Conservation (phyloP, 2,888 invertebrate species). For the Lithophane semibrunnea region DNA sequence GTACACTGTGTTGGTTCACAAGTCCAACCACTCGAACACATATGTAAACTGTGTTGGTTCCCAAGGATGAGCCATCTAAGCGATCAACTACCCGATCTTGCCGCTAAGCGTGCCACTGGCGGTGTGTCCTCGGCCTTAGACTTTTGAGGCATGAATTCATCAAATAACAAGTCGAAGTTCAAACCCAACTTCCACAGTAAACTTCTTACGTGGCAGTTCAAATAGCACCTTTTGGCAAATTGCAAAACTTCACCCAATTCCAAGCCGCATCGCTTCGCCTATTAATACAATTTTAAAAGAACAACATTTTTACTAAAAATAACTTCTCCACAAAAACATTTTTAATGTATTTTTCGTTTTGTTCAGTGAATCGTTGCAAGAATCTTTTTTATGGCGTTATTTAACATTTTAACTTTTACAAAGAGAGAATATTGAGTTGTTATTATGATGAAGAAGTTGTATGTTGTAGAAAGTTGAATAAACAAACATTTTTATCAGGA, state of each 20-base stretch:
- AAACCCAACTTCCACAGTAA: constrained; percentile 37
- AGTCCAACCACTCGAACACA: no score
- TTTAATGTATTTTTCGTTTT: constrained; percentile 12
- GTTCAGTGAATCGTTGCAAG: constrained; percentile 9
- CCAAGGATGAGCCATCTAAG: no score
- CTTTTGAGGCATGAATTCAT: constrained; percentile 21
- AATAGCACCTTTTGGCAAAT: constrained; percentile 51
- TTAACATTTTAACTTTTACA: constrained; percentile 24
- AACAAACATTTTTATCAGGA: neutral
- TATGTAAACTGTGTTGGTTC: no score
- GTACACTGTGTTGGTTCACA: no score
- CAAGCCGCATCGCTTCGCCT: constrained; percentile 15
- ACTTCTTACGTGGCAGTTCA: constrained; percentile 44
- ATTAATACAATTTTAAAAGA: constrained; percentile 30
- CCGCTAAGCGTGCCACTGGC: no score
- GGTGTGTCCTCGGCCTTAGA: neutral
- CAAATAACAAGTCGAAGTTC: constrained; percentile 36
- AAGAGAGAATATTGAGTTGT: neutral
- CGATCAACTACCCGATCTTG: no score
- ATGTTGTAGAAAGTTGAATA: neutral
- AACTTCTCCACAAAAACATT: constrained; percentile 30
- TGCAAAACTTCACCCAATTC: constrained; percentile 57
- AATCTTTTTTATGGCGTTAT: constrained; percentile 16
- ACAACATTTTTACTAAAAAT: constrained; percentile 44
- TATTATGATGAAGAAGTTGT: neutral